Percentiles rank a stretch among this genome's conserved stretches.
Conservation (phyloP, 2,113 vertebrate species). For the Nyctereutes procyonoides region DNA sequence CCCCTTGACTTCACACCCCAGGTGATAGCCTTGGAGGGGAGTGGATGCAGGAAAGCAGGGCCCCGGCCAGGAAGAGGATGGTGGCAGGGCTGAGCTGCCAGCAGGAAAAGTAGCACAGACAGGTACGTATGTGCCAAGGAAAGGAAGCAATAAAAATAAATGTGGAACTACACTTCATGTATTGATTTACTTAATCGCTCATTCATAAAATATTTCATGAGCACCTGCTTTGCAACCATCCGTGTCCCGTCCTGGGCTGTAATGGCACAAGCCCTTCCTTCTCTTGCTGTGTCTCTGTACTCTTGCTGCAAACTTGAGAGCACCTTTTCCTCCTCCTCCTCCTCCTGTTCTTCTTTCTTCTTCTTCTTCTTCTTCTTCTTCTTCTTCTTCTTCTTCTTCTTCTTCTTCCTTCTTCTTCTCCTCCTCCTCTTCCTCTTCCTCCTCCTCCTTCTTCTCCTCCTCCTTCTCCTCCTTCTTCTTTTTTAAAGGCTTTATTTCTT, state of each 20-base stretch:
- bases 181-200: neutral
- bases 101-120: too few relatives aligned
- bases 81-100: neutral
- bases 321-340: neutral
- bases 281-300: accelerated
- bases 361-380: too few relatives aligned
- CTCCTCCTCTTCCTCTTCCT: too few relatives aligned
- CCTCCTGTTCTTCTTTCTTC: too few relatives aligned
- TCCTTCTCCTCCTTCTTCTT: neutral
- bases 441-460: too few relatives aligned
- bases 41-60: neutral
- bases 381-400: too few relatives aligned
- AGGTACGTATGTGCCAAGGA: too few relatives aligned
- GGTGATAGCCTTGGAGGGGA: neutral
- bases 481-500: neutral
- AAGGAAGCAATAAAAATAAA: neutral
- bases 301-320: accelerated
- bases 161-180: neutral
- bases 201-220: neutral
- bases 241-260: accelerated
- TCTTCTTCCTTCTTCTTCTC: too few relatives aligned
- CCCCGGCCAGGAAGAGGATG: neutral
- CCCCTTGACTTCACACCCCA: neutral
- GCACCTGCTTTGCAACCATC: too few relatives aligned
- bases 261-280: accelerated